Base-by-base conservation (phyloP, 2,888 invertebrate genomes). In the Scaptomyza flava region DNA sequence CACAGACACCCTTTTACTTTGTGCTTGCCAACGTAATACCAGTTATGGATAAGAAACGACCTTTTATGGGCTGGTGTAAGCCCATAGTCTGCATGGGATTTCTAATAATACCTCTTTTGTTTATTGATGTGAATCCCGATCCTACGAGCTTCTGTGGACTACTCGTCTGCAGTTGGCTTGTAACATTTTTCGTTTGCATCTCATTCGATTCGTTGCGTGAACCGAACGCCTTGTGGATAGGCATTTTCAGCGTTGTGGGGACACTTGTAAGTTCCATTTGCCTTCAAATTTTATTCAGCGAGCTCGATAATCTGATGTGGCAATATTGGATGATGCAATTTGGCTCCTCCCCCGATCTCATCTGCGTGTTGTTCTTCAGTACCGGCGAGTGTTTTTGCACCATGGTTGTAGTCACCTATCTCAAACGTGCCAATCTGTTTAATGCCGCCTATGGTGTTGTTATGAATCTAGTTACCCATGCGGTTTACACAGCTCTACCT, bases 41-140 rank as follows among this genome's bases (percentile, higher is more conserved):
- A 0, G 81, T 81, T 2, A 36, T 72, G 8, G 27, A 65, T 14
- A 47, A 11, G 6, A 9, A 47, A 0, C 54, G 72, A 0, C 50
- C 47, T 0, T 30, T 72, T 45, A 3, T 27, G 1, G 81, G 85
- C 20, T 85, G 82, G 77, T 68, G 70, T 30, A 85, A 81, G 27
- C 27, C 36, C 3, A 48, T 79, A 0, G 47, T 36, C 6, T 52
- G 59, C 14, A 1, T 60, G 2, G 52, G 62, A n/a, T 46, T 77
- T 0, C 0, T 75, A 2, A 0, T 34, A 0, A 47, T 75, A 6
- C 82, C 81, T 0, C 8, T 81, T 9, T 0, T 68, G 1, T 30
- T 47, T 4, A 30, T 67, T 1, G 47, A 41, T 0, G 7, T 60
- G 0, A 27, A n/a, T 0, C 46, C 65, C 0, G 5, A 6, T 0